Conservation (phyloP, 2,113 vertebrate species). For the Nematolebias whitei region DNA sequence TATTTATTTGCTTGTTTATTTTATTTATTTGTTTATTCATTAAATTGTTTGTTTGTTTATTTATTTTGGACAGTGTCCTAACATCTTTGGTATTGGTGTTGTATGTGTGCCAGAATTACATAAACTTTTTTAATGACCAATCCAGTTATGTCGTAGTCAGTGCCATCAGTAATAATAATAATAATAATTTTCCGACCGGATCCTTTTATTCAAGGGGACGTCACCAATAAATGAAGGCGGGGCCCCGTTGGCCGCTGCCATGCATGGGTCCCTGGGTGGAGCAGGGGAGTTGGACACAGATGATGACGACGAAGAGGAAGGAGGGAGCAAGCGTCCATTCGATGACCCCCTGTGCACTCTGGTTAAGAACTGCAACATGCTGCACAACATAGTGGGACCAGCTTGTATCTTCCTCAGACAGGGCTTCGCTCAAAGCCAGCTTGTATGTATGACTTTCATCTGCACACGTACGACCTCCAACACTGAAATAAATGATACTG, state of each 20-base stretch:
- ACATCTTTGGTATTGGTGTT: too few species aligned
- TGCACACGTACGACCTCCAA: conserved; percentile 14
- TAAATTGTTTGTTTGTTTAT: too few species aligned
- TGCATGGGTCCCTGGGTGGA: conserved; percentile 55
- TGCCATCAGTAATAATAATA: too few species aligned
- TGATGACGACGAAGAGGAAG: conserved; percentile 74
- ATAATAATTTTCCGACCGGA: too few species aligned
- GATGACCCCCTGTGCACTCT: conserved; percentile 74
- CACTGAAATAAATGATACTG: conserved; percentile 12
- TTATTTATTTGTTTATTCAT: too few species aligned
- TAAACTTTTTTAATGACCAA: too few species aligned
- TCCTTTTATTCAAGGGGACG: conserved; percentile 66
- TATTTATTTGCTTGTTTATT: too few species aligned
- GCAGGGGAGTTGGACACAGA: conserved; percentile 66
- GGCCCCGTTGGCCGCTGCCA: conserved; percentile 54
- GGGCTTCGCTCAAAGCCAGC: conserved; percentile 77
- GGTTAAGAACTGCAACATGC: conserved; percentile 82
- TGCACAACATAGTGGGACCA: conserved; percentile 81
- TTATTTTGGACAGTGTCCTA: too few species aligned
- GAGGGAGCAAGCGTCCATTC: conserved; percentile 62
- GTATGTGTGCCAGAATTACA: too few species aligned
- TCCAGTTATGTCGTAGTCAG: neutral
- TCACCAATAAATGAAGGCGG: conserved; percentile 48
- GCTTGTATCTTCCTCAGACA: conserved; percentile 83
- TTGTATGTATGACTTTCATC: conserved; percentile 74